These are phyloP conservation scores for Takifugu ocellatus DNA, from an alignment of 2,797 vertebrate species.

Conservation along the genomic window DNA sequence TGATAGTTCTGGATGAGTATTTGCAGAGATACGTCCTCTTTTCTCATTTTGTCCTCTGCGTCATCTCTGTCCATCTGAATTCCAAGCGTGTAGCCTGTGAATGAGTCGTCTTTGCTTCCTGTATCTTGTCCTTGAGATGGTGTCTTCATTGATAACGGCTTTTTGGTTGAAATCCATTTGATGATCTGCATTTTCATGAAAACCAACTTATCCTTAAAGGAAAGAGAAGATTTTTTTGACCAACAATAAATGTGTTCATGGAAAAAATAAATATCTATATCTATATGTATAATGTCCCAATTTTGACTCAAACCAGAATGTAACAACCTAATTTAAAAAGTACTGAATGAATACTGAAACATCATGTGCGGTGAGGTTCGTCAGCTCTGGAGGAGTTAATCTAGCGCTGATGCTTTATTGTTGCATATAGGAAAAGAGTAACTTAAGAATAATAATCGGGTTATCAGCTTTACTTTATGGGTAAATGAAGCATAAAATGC, in stretches of 20 bases:
- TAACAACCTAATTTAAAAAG: neutral
- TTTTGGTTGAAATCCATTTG: conserved; percentile 29
- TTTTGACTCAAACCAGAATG: neutral
- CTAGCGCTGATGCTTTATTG: too few species aligned
- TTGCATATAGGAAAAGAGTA: too few species aligned
- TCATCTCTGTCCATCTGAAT: conserved; percentile 2
- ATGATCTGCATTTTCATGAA: conserved; percentile 37
- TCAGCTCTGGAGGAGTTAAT: too few species aligned
- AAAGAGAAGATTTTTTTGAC: conserved; percentile 12
- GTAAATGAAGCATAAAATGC: too few species aligned
- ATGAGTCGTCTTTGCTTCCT: conserved; percentile 1
- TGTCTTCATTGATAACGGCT: neutral
- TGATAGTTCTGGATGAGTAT: conserved; percentile 4
- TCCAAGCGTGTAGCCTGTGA: conserved; percentile 1
- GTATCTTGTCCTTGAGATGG: conserved; percentile 13
- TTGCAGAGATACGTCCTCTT: conserved; percentile 2
- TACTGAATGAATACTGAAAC: too few species aligned
- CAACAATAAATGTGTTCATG: neutral
- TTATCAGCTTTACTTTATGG: too few species aligned
- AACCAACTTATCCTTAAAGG: conserved; percentile 41
- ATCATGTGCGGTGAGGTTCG: too few species aligned
- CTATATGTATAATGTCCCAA: neutral
- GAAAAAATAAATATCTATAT: neutral
- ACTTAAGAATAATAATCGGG: too few species aligned
- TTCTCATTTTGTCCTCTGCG: conserved; percentile 5